These are phyloP conservation scores for Echinops telfairi DNA, from an alignment of 2,113 vertebrate species.

Conservation along the genomic window DNA sequence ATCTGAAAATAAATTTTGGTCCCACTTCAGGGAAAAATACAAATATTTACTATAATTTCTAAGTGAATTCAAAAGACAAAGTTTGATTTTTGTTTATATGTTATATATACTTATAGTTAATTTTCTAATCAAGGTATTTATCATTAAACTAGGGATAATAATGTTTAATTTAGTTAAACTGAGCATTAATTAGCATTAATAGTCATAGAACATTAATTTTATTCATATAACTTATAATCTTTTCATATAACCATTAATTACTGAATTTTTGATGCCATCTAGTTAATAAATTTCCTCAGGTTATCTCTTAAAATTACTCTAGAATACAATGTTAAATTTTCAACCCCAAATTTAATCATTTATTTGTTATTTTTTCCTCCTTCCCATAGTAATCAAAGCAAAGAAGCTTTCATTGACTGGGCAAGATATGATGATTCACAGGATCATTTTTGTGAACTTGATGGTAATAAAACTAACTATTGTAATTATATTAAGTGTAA, in stretches of 20 bases:
- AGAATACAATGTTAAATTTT: slow-evolving; percentile 38
- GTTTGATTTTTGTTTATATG: slow-evolving; percentile 46
- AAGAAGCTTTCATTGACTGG: slow-evolving; percentile 98
- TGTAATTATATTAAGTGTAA: slow-evolving; percentile 52
- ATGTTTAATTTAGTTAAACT: no score
- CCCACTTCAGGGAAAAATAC: slow-evolving; percentile 32
- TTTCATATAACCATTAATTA: slow-evolving; percentile 22
- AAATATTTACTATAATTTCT: slow-evolving; percentile 31
- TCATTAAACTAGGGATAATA: not conserved
- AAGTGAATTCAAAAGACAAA: slow-evolving; percentile 21
- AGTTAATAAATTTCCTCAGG: slow-evolving; percentile 32
- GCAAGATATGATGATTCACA: slow-evolving; percentile 98
- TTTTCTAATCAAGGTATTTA: slow-evolving; percentile 51
- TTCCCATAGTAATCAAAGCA: slow-evolving; percentile 93
- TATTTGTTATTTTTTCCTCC: slow-evolving; percentile 60
- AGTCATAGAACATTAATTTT: not conserved
- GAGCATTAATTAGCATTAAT: no score
- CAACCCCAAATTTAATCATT: slow-evolving; percentile 63
- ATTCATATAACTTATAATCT: slow-evolving; percentile 13
- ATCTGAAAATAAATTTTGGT: slow-evolving; percentile 45
- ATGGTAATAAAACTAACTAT: slow-evolving; percentile 89
- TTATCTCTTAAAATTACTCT: slow-evolving; percentile 48
- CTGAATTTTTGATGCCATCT: slow-evolving; percentile 46
- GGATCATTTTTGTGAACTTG: slow-evolving; percentile 98
- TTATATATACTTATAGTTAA: slow-evolving; percentile 32